Base-by-base conservation (phyloP, 2,113 vertebrate genomes). In the Aphelocoma coerulescens region DNA sequence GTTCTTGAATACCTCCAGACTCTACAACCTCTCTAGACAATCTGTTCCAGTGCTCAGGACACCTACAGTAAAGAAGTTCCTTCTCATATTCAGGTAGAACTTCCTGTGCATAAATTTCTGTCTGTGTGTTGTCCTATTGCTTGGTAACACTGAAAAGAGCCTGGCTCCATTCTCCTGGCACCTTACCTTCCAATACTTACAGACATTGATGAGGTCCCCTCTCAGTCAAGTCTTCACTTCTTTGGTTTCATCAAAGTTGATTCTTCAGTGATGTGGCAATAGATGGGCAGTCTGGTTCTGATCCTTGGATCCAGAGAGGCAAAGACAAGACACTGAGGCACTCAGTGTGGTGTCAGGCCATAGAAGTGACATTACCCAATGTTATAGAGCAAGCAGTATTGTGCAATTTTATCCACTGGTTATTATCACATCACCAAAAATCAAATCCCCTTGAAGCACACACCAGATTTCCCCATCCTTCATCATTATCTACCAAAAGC, bases 351-450 rank as follows among this genome's bases (percentile, higher is more conserved):
- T 30, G 17, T 23, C 44, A 49, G 51, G 27, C 37, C 17, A 35
- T 7, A 48, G 16, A 48, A 68, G 30, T 22, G 24, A 12, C 10
- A 41, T 15, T 21, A 35, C 4, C n/a, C 13, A 16, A 20, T 26
- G 28, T 39, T n/a, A 15, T 3, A 52, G 1, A 13, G 33, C n/a
- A 82, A 46, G 16, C 1, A 46, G 46, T 1, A 13, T 7, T 0
- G 0, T 48, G n/a, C 20, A 61, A 32, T 61, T 26, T 68, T 12
- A 48, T n/a, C 61, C 16, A 48, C 13, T 68, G 41, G 9, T 11
- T 48, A 14, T 54, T 61, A 52, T n/a, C 69, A 54, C 13, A 52
- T n/a, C 69, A 54, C 13, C 20, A 67, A 39, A 68, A 82, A n/a
- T 41, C 62, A 68, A 61, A 82, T 27, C 11, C 4, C 6, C 30